These are phyloP conservation scores for Archips xylosteana DNA, from an alignment of 2,888 invertebrate species.

Conservation along the genomic window DNA sequence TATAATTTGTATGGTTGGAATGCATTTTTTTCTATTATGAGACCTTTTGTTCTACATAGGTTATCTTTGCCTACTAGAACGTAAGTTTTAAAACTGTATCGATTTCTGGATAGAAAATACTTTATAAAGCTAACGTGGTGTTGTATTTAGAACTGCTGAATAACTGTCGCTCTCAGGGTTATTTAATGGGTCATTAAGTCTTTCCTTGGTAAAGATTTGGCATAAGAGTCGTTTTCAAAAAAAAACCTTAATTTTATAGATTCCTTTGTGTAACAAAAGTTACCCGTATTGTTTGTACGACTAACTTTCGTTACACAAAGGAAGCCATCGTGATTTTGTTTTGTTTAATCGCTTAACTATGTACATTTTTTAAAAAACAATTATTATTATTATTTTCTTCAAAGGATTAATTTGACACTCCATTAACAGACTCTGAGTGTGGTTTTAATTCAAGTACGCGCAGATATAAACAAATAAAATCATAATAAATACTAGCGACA, in stretches of 20 bases:
- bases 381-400: no score
- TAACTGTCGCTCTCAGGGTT: neutral
- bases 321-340: no score
- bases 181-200: neutral
- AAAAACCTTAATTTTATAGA: no score
- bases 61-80: neutral
- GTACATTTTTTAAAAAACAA: no score
- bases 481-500: constrained; percentile 12
- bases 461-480: neutral
- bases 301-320: no score
- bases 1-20: constrained; percentile 20
- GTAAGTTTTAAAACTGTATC: constrained; percentile 7
- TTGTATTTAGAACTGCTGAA: neutral
- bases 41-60: constrained; percentile 14
- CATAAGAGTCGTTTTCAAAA: no score
- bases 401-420: neutral
- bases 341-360: no score
- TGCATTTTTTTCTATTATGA: constrained; percentile 11
- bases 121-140: neutral
- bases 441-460: neutral
- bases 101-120: constrained; percentile 6
- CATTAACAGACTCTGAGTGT: neutral
- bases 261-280: no score
- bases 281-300: no score
- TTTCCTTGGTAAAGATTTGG: neutral